These are phyloP conservation scores for Tetragnatha versicolor DNA, from an alignment of 1,140 invertebrate species.

Conservation along the genomic window DNA sequence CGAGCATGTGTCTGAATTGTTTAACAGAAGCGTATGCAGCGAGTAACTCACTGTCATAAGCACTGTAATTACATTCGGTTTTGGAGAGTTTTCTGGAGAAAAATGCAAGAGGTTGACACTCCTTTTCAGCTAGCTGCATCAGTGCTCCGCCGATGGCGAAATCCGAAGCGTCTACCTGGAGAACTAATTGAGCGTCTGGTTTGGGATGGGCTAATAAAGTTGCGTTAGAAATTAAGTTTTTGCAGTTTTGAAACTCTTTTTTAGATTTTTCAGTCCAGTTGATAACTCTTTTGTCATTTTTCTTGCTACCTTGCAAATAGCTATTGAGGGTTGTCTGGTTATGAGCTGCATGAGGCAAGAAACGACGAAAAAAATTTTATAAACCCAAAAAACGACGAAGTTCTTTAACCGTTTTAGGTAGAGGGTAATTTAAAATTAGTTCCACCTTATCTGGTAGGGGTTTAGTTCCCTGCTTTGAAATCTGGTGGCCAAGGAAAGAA, in stretches of 20 bases:
- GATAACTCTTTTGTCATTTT: constrained; percentile 51
- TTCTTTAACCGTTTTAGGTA: no score
- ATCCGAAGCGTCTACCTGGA: constrained; percentile 53
- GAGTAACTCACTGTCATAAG: constrained; percentile 25
- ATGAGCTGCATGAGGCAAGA: no score
- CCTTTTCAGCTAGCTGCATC: constrained; percentile 20
- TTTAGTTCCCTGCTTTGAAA: not conserved
- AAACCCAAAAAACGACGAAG: not conserved
- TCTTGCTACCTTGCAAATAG: constrained; percentile 8
- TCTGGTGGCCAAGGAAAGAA: not conserved
- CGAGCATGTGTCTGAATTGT: constrained; percentile 59
- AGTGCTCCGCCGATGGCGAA: constrained; percentile 52
- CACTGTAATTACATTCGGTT: not conserved
- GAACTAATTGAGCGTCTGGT: constrained; percentile 20
- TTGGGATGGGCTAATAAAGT: constrained; percentile 40
- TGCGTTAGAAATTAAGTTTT: constrained; percentile 59
- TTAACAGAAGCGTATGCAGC: constrained; percentile 17
- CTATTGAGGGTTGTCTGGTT: no score
- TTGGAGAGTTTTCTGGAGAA: constrained; percentile 54
- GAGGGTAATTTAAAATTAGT: constrained; percentile 3
- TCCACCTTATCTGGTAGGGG: constrained; percentile 8
- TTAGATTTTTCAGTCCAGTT: no score
- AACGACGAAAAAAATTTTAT: constrained; percentile 4
- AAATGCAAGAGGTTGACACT: constrained; percentile 54
- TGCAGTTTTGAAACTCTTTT: constrained; percentile 63